These are phyloP conservation scores for Ips typographus DNA, from an alignment of 1,140 invertebrate species.

Conservation along the genomic window DNA sequence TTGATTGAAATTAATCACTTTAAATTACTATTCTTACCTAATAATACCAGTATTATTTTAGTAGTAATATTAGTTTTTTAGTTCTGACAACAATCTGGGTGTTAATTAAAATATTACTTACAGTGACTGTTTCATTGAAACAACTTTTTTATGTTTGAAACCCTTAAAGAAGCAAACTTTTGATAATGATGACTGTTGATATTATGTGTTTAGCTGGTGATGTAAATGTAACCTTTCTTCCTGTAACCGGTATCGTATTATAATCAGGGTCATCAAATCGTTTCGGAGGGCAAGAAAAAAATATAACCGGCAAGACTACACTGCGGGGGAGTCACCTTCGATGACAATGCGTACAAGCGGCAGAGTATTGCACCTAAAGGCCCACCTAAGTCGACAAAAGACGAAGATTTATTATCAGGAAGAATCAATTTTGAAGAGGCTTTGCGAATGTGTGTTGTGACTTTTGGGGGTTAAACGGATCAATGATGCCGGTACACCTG, in stretches of 20 bases:
- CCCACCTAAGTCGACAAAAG: slow-evolving; percentile 25
- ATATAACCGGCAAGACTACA: neutral
- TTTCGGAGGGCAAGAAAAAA: slow-evolving; percentile 14
- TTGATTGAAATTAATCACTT: too few species aligned
- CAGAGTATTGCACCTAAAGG: slow-evolving; percentile 23
- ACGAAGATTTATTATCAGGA: slow-evolving; percentile 28
- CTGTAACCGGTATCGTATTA: neutral
- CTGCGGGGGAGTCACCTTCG: slow-evolving; percentile 25
- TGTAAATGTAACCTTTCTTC: neutral
- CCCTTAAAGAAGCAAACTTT: too few species aligned
- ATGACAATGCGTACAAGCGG: slow-evolving; percentile 26
- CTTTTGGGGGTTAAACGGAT: slow-evolving; percentile 22
- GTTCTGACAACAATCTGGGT: too few species aligned
- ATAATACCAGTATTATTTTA: too few species aligned
- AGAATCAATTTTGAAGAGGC: slow-evolving; percentile 26
- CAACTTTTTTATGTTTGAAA: too few species aligned
- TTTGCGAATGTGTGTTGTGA: slow-evolving; percentile 22
- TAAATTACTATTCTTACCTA: too few species aligned
- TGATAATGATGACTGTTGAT: too few species aligned
- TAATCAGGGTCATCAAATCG: neutral
- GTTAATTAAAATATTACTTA: too few species aligned
- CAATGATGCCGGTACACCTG: neutral
- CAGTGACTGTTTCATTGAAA: too few species aligned
- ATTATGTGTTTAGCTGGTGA: too few species aligned
- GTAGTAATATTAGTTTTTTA: too few species aligned